Evolutionary conservation across 2,113 vertebrate genomes (phyloP), one percentile per base, ranked within the genome.

Genomic region (Chitala chitala): DNA sequence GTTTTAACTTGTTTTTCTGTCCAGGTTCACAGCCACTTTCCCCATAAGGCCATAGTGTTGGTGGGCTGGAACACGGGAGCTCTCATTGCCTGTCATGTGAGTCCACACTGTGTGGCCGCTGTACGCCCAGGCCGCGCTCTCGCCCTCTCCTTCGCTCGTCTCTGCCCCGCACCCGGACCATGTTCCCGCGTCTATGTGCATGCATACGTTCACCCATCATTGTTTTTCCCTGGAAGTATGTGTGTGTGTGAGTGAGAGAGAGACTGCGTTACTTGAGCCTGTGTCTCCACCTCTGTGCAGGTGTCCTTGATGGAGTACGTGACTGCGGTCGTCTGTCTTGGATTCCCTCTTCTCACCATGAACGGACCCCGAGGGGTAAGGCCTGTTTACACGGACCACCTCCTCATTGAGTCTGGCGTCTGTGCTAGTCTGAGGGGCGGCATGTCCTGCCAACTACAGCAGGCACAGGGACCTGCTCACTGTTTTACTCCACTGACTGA

Each of bases 41-140:
- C 96, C 1, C 96, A 96, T 84, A 98, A 96, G 78, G 96, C 96
- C 1, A 91, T 99, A 61, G 92, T 98, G 80, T 84, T 99, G 73
- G 94, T 99, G 1, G 97, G 96, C 46, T 99, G 97, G 97, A 99
- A 95, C 55, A 93, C 94, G 0, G 97, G 96, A 29, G 95, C 97
- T 26, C 85, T 99, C 78, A 94, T 98, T 48, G 93, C 95, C 74
- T 98, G 95, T 85, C 97, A 99, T 0, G 97, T 99, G 82, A 94
- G 96, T 91, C 29, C 46, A 0, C 7, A 59, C 40, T 69, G 38
- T n/a, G n/a, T n/a, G n/a, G n/a, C n/a, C n/a, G n/a, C n/a, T n/a
- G n/a, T n/a, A n/a, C n/a, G n/a, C n/a, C n/a, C n/a, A n/a, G n/a
- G n/a, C n/a, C n/a, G n/a, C n/a, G n/a, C n/a, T n/a, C n/a, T n/a